A percentile compares a stretch with the other conserved stretches of the same genome.
Evolutionary conservation across 2,888 invertebrate genomes (phyloP).

Genomic region (Tryphoninae sp.): DNA sequence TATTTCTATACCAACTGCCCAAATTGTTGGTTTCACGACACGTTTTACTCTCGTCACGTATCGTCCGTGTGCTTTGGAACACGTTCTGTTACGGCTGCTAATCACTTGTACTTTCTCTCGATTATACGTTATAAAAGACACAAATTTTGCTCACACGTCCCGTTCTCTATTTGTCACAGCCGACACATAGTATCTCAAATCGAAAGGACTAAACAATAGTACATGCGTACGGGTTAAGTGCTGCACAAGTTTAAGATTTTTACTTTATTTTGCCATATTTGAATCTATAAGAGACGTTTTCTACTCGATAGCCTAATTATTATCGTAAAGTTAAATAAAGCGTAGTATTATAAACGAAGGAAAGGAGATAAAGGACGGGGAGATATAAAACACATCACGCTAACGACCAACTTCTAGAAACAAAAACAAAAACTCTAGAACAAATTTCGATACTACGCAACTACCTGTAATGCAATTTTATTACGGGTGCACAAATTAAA

Average conservation of each 20-base stretch:
- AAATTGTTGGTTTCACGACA: slow-evolving; percentile 75
- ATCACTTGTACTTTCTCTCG: neutral
- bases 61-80: neutral
- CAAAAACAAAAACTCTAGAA: slow-evolving; percentile 27
- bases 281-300: slow-evolving; percentile 48
- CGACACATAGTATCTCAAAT: slow-evolving; percentile 32
- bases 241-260: slow-evolving; percentile 34
- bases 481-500: slow-evolving; percentile 73
- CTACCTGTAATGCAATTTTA: slow-evolving; percentile 62
- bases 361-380: slow-evolving; percentile 10
- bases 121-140: slow-evolving; percentile 18
- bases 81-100: slow-evolving; percentile 22
- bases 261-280: slow-evolving; percentile 22
- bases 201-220: slow-evolving; percentile 25
- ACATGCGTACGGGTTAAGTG: neutral
- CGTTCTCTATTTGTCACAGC: neutral
- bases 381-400: slow-evolving; percentile 52
- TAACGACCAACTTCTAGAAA: slow-evolving; percentile 62
- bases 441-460: slow-evolving; percentile 63
- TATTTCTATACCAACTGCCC: slow-evolving; percentile 78
- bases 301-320: slow-evolving; percentile 62
- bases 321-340: slow-evolving; percentile 34
- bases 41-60: slow-evolving; percentile 3
- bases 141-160: slow-evolving; percentile 9
- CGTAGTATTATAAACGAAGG: slow-evolving; percentile 48